Percentiles rank a stretch among this genome's conserved stretches.
phyloP scores from a whole-genome alignment of 2,113 vertebrate species.

The Stigmatopora nigra region DNA sequence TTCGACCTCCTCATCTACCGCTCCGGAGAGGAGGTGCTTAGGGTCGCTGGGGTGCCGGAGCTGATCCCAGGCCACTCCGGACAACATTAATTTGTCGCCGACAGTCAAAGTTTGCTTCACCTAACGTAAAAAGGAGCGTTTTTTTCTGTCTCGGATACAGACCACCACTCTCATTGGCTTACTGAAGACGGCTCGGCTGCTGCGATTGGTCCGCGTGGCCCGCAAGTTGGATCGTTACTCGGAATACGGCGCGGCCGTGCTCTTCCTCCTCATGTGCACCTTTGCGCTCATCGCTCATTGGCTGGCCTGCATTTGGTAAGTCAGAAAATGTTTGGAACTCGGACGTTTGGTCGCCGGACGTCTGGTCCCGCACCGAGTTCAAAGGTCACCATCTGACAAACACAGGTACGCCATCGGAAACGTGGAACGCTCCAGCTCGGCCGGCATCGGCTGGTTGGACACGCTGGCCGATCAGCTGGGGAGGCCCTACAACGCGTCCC shows the following conservation, averaged over 20 bases:
- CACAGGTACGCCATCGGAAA: slow-evolving; percentile 81
- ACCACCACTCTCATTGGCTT: slow-evolving; percentile 84
- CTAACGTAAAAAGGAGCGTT: too few relatives aligned
- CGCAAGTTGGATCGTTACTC: slow-evolving; percentile 91
- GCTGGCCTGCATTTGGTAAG: slow-evolving; percentile 91
- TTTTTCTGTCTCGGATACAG: slow-evolving; percentile 33
- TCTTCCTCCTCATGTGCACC: slow-evolving; percentile 93
- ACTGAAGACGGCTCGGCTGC: slow-evolving; percentile 86
- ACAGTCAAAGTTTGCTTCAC: too few relatives aligned
- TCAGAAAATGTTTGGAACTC: too few relatives aligned
- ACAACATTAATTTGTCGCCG: too few relatives aligned
- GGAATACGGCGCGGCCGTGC: slow-evolving; percentile 84
- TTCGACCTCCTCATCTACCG: slow-evolving; percentile 93
- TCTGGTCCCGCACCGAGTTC: too few relatives aligned
- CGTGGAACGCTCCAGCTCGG: slow-evolving; percentile 75
- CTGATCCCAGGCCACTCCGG: too few relatives aligned
- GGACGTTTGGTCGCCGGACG: too few relatives aligned
- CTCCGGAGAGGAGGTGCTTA: slow-evolving; percentile 81
- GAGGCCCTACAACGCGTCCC: slow-evolving; percentile 77
- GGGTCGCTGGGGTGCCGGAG: background rate
- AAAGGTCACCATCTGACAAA: too few relatives aligned
- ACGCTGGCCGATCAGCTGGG: slow-evolving; percentile 83
- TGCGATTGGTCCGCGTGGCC: slow-evolving; percentile 85
- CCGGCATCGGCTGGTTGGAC: slow-evolving; percentile 90
- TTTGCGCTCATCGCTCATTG: slow-evolving; percentile 92